Conservation (phyloP, 2,113 vertebrate species). For the Butorides virescens region DNA sequence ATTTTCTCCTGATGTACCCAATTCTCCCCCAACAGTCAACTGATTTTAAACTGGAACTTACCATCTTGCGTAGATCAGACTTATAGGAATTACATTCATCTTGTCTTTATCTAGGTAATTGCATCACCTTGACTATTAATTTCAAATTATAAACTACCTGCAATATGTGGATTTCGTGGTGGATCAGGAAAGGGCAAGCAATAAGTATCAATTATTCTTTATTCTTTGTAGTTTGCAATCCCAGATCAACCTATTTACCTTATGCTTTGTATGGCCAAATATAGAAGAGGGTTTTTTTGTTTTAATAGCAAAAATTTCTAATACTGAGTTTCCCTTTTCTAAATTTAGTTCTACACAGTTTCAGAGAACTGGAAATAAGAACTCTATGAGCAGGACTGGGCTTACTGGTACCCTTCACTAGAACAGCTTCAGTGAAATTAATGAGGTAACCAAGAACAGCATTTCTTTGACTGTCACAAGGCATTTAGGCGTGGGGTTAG, state of each 20-base stretch:
- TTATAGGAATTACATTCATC: background rate
- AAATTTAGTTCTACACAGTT: background rate
- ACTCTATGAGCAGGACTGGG: background rate
- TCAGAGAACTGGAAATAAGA: background rate
- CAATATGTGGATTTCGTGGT: background rate
- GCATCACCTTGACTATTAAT: background rate
- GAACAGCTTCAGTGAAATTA: background rate
- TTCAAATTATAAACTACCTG: background rate
- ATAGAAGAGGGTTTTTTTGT: background rate
- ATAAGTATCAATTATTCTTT: background rate
- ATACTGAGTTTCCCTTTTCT: background rate
- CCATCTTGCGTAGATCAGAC: background rate
- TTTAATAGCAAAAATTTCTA: background rate
- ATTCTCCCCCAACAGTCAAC: background rate
- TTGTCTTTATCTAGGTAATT: background rate
- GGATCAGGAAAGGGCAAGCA: background rate
- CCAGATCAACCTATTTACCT: background rate
- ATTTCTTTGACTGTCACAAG: background rate
- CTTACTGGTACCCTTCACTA: background rate
- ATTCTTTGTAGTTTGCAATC: background rate
- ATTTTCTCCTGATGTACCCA: background rate
- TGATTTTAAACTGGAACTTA: background rate
- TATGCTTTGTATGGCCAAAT: background rate
- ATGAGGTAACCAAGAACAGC: background rate
- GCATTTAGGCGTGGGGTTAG: background rate